Evolutionary conservation across 2,113 vertebrate genomes (phyloP), one percentile per base, ranked within the genome.

Genomic region (Myotis lucifugus): DNA sequence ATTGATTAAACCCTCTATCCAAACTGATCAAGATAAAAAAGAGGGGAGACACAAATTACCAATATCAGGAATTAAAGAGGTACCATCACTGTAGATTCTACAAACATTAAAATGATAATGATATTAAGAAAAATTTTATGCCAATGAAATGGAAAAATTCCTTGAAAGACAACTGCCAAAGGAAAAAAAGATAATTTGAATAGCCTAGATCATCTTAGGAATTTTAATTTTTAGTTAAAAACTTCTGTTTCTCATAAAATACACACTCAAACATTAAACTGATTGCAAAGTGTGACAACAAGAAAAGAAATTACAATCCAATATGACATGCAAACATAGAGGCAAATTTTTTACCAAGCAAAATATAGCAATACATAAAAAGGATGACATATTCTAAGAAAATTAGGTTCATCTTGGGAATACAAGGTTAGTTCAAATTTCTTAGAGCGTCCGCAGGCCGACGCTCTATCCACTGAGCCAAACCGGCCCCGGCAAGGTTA

Each of bases 351-450:
- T 78, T 87, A 67, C 18, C 27, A 86, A 91, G 6, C 91, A 59
- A 93, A 64, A 70, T 95, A 13, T 4, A 61, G 23, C 42, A 92
- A 34, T 88, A 32, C 0, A 21, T 46, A 29, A 91, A 85, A 89
- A 72, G 37, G 25, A 78, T 70, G 42, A 64, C 12, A 78, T 32
- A 66, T 72, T 27, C 78, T 61, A 72, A 94, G 6, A 85, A 93
- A 93, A 84, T 83, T 34, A 73, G 3, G 14, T 86, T 93, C 37
- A 78, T 83, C 27, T 86, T 87, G 23, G 13, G 61, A 95, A 87
- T 83, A 54, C 23, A 87, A 77, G 6, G 0, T 86, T 76, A 56
- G 1, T 78, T 52, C 19, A 83, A 50, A 67, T 95, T 90, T 92
- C 40, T n/a, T n/a, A n/a, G n/a, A n/a, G n/a, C n/a, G n/a, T n/a